phyloP scores from a whole-genome alignment of 2,888 invertebrate species.

The Leptopilina myrica region DNA sequence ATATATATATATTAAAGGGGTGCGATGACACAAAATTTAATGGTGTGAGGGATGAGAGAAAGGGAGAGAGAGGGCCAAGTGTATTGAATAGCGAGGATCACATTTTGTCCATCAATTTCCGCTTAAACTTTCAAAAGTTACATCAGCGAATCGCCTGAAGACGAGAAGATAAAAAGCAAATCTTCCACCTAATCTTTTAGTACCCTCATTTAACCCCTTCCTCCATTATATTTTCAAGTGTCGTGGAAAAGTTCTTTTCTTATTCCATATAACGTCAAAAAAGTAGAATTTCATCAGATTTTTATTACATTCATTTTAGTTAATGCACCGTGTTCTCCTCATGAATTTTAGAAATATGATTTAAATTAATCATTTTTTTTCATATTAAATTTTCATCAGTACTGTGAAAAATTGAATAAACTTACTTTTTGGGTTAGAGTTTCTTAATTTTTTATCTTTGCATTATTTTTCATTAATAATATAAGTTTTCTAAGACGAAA shows the following conservation, averaged over 20 bases:
- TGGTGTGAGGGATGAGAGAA: constrained; percentile 4
- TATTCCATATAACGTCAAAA: neutral
- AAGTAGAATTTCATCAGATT: neutral
- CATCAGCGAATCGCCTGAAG: constrained; percentile 25
- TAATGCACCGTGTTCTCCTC: too few species aligned
- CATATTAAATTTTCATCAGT: too few species aligned
- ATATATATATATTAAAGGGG: too few species aligned
- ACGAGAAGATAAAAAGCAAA: constrained; percentile 35
- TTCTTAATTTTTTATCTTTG: too few species aligned
- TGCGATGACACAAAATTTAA: constrained; percentile 26
- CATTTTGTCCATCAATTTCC: constrained; percentile 41
- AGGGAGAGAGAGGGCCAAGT: neutral
- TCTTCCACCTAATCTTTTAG: constrained; percentile 28
- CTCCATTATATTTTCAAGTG: constrained; percentile 6
- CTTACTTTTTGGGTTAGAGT: too few species aligned
- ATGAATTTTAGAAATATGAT: too few species aligned
- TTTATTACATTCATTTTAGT: neutral
- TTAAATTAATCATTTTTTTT: too few species aligned
- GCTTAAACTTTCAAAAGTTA: constrained; percentile 36
- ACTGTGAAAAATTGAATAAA: too few species aligned
- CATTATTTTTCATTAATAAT: too few species aligned
- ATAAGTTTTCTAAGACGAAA: too few species aligned
- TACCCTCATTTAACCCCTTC: constrained; percentile 29
- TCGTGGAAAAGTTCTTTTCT: neutral
- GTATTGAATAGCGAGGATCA: constrained; percentile 36